Conservation (phyloP, 2,113 vertebrate species). For the Antechinus flavipes region DNA sequence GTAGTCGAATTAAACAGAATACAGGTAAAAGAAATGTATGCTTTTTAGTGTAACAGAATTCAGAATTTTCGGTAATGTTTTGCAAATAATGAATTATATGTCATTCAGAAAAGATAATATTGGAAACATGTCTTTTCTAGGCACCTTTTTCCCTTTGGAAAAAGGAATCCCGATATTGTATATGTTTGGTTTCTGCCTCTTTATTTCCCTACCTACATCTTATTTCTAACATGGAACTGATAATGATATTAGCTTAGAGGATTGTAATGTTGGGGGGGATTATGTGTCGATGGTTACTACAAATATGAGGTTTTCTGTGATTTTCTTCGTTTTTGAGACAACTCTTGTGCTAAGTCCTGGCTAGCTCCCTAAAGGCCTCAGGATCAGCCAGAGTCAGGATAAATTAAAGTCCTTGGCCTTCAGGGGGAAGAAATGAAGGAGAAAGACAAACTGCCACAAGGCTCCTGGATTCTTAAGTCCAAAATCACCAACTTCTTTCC, state of each 20-base stretch:
- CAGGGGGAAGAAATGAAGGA: too few relatives aligned
- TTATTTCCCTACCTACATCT: neutral
- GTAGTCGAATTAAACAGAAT: constrained; percentile 99
- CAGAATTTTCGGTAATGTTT: neutral
- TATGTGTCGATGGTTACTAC: neutral
- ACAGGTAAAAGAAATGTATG: constrained; percentile 86
- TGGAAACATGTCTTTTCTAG: neutral
- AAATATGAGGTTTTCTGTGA: neutral
- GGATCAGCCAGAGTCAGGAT: too few relatives aligned
- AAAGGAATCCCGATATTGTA: neutral
- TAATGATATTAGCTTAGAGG: neutral
- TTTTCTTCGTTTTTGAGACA: neutral
- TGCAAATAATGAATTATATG: neutral
- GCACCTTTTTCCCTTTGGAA: neutral
- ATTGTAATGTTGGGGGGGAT: neutral
- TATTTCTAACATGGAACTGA: neutral
- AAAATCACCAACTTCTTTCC: too few relatives aligned
- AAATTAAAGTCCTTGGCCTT: too few relatives aligned
- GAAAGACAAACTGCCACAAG: too few relatives aligned
- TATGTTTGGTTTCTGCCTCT: neutral
- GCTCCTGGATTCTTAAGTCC: too few relatives aligned
- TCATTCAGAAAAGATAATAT: neutral
- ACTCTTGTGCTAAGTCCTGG: neutral
- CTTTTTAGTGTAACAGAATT: too few relatives aligned
- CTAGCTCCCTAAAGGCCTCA: too few relatives aligned